Percentiles rank a stretch among this genome's conserved stretches.
Evolutionary conservation across 1,140 invertebrate genomes (phyloP).

Genomic region (Caenorhabditis latens): DNA sequence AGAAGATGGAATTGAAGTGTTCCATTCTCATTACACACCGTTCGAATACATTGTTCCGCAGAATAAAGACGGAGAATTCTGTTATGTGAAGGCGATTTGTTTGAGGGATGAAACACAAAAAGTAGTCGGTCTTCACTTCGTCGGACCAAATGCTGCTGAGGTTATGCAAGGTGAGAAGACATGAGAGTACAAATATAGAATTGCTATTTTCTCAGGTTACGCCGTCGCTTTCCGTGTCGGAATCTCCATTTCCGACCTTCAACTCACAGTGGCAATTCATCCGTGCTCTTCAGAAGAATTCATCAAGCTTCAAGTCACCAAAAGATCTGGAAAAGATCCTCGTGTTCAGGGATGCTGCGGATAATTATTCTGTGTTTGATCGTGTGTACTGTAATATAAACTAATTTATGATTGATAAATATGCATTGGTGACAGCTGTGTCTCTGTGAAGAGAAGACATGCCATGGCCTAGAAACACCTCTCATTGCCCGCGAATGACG

Average conservation of each 20-base stretch:
- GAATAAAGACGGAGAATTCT: conserved; percentile 13
- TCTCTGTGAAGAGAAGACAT: no score
- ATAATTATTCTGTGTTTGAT: conserved; percentile 58
- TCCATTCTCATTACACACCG: conserved; percentile 77
- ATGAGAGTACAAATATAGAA: neutral
- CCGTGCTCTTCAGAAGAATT: conserved; percentile 74
- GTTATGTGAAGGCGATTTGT: conserved; percentile 60
- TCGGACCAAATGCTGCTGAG: conserved; percentile 74
- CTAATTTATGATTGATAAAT: no score
- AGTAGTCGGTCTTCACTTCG: conserved; percentile 71
- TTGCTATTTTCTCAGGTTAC: conserved; percentile 53
- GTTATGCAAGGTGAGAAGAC: conserved; percentile 68
- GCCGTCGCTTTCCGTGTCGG: conserved; percentile 71
- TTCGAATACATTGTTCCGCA: conserved; percentile 59
- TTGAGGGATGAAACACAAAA: conserved; percentile 50
- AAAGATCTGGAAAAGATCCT: conserved; percentile 66
- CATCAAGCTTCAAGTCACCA: conserved; percentile 72
- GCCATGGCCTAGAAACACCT: no score
- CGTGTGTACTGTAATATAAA: no score
- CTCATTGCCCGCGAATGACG: no score
- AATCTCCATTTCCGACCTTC: conserved; percentile 34
- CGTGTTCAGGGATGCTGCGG: conserved; percentile 70
- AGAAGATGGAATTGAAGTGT: conserved; percentile 83
- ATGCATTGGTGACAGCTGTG: no score
- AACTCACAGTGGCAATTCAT: conserved; percentile 73